Evolutionary conservation across 2,113 vertebrate species (phyloP), one percentile per base, ranked within the genome.

Genomic region (Apteryx mantelli): DNA sequence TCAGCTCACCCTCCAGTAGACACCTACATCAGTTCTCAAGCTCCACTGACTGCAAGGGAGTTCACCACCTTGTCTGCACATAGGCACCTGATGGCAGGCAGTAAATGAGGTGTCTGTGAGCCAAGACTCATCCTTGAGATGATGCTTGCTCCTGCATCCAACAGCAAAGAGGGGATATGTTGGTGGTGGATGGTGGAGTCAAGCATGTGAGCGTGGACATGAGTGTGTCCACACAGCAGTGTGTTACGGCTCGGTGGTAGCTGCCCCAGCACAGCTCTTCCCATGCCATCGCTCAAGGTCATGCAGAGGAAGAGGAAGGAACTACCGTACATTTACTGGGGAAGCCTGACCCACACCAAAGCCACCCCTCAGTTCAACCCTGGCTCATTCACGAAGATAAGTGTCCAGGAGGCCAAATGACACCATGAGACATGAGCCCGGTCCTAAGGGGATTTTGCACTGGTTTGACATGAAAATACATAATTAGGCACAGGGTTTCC

Each of bases 201-300:
- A 40, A 65, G n/a, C 50, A 22, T 40, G 1, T 1, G 18, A 89
- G 28, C 13, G 7, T 0, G 34, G 66, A 66, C 71, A 61, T 5
- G 3, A 25, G 24, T 0, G 36, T 38, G 36, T 38, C 36, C 36
- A 38, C 42, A 69, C 36, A 56, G 19, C 0, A 3, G 34, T 3
- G 38, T 24, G 44, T 50, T 26, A 34, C 4, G 46, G 74, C 74
- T 83, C 10, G 8, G 40, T 34, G 24, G 32, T 1, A 60, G 44
- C 50, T 77, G 70, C 14, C 63, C 40, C 5, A 1, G 10, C 7
- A 30, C 13, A 6, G 75, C n/a, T 69, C 4, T 34, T 55, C 30
- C 63, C 24, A 56, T 12, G 13, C 0, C 0, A 10, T 48, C 38
- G 52, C 78, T 46, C 44, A 22, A 2, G 2, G 30, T 13, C 42